Percentiles rank a stretch among this genome's conserved stretches.
Conservation (phyloP, 2,888 invertebrate species). For the Kuschelorhynchus macadamiae region DNA sequence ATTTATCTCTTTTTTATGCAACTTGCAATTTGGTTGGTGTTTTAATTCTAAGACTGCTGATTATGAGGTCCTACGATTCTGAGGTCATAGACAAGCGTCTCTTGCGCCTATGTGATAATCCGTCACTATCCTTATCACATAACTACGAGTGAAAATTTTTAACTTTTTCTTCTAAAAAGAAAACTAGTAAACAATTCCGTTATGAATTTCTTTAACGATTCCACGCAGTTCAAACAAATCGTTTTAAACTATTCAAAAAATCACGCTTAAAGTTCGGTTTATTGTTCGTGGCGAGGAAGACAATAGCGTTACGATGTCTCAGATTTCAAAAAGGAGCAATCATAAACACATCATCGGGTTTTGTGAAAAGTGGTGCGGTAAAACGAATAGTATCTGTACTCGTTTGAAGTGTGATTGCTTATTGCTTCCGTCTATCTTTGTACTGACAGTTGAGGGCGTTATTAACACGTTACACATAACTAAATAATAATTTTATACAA, state of each 20-base stretch:
- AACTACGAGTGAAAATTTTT: no score
- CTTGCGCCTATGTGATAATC: no score
- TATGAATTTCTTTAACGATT: slow-evolving; percentile 22
- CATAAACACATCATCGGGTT: slow-evolving; percentile 24
- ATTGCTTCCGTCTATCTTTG: not conserved
- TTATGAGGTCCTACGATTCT: no score
- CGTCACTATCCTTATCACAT: no score
- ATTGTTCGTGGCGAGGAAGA: slow-evolving; percentile 20
- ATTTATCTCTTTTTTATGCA: no score
- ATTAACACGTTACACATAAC: not conserved
- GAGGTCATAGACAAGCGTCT: no score
- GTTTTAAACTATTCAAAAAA: slow-evolving; percentile 6
- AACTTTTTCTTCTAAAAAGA: no score
- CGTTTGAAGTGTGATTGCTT: slow-evolving; percentile 9
- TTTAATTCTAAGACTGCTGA: no score
- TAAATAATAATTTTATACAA: not conserved
- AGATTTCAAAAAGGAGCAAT: slow-evolving; percentile 27
- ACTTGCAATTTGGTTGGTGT: no score
- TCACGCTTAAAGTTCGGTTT: slow-evolving; percentile 15
- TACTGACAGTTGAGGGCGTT: not conserved
- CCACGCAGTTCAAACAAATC: slow-evolving; percentile 8
- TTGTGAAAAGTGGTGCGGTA: slow-evolving; percentile 21
- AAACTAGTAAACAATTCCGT: no score
- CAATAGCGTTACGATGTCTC: slow-evolving; percentile 16
- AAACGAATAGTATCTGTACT: slow-evolving; percentile 11